A percentile compares a stretch with the other conserved stretches of the same genome.
Conservation (phyloP, 2,797 vertebrate species). For the Siniperca undulata region DNA sequence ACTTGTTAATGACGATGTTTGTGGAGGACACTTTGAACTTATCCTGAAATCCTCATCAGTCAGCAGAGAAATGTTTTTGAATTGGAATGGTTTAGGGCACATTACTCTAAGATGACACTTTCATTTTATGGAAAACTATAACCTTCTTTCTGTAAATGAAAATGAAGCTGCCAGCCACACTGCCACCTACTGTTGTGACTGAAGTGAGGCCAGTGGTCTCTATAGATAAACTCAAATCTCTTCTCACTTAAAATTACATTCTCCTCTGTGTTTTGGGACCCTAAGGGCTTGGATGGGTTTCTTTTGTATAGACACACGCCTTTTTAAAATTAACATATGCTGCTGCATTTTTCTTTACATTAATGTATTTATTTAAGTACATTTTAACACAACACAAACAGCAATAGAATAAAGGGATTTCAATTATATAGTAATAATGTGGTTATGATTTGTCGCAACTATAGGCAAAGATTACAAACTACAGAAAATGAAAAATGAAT, state of each 20-base stretch:
- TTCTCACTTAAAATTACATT: neutral
- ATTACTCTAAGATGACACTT: neutral
- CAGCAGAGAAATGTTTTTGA: neutral
- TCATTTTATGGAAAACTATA: neutral
- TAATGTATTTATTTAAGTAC: neutral
- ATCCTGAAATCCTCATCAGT: neutral
- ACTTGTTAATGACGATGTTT: neutral
- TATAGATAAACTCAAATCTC: neutral
- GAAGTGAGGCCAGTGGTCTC: neutral
- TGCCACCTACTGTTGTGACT: conserved; percentile 52
- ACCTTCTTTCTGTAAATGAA: neutral
- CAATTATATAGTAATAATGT: neutral
- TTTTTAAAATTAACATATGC: neutral
- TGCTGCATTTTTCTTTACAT: neutral
- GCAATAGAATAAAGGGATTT: neutral
- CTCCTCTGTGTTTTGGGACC: neutral
- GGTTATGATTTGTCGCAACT: neutral
- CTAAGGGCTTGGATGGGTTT: neutral
- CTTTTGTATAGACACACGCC: neutral
- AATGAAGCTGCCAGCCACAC: neutral
- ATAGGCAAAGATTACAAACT: neutral
- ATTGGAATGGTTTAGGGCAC: neutral
- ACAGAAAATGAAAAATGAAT: neutral
- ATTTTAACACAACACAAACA: neutral
- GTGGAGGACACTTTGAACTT: neutral